phyloP scores from a whole-genome alignment of 2,113 vertebrate species.

The Lophotis ruficrista region DNA sequence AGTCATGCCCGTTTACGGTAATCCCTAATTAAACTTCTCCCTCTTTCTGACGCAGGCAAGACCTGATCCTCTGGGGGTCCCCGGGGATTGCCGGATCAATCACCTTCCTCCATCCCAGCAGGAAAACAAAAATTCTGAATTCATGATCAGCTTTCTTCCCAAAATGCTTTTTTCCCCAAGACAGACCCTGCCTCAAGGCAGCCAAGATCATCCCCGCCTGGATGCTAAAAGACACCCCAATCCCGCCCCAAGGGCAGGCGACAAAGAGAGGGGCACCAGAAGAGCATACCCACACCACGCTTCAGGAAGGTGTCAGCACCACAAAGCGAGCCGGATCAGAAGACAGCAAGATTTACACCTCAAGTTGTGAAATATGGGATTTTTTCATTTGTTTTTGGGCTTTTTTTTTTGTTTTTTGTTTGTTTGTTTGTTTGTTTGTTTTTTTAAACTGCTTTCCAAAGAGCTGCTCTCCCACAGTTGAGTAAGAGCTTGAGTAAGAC shows the following conservation, averaged over 20 bases:
- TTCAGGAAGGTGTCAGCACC: neutral
- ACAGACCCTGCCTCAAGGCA: neutral
- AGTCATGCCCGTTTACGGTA: neutral
- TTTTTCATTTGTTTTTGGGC: neutral
- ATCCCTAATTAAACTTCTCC: neutral
- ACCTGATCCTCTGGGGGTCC: fast-evolving
- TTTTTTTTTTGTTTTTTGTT: neutral
- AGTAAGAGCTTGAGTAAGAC: constrained; percentile 2
- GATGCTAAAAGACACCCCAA: neutral
- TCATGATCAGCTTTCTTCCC: neutral
- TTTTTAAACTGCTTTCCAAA: neutral
- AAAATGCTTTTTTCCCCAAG: neutral
- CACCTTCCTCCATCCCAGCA: neutral
- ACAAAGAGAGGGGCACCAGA: neutral
- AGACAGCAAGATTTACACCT: neutral
- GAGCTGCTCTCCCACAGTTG: neutral
- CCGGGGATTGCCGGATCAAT: neutral
- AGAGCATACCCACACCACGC: neutral
- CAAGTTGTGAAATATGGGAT: neutral
- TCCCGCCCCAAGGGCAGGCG: neutral
- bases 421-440: too few relatives aligned
- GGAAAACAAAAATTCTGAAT: neutral
- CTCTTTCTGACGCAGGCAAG: neutral
- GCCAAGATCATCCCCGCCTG: neutral
- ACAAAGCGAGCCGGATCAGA: fast-evolving